Evolutionary conservation across 2,113 vertebrate species (phyloP), one percentile per base, ranked within the genome.

Genomic region (Origma solitaria): DNA sequence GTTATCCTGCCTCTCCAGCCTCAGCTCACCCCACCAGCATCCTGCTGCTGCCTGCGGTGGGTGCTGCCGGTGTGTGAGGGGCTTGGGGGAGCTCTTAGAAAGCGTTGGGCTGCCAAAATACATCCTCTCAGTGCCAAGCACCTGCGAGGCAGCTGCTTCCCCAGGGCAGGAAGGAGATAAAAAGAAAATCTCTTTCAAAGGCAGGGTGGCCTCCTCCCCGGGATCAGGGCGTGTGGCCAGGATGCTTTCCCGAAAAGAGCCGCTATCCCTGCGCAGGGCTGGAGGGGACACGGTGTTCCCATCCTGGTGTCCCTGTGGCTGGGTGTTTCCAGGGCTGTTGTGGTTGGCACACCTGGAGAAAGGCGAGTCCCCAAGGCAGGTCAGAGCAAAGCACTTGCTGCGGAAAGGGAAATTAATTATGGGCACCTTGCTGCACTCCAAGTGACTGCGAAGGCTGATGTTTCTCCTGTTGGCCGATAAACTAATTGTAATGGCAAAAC

Each of bases 361-460:
- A 88, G 42, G 66, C 87, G 54, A 58, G 89, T 95, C 92, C 94
- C 93, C 76, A 49, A 80, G 96, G 92, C 60, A 82, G 94, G 92
- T 77, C 90, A 86, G 45, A 95, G 79, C 71, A 65, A 51, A 93
- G 65, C 1, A 0, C 65, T 82, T 82, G 91, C 70, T 93, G 75
- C 76, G 92, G 95, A 96, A 96, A 94, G 72, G 95, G 95, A 95
- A 93, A 97, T 97, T 94, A 97, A 95, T 97, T 95, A 95, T 13
- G 82, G 75, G 93, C 8, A n/a, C 71, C 95, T 93, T 94, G 94
- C 93, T 91, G 93, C 82, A 6, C 89, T 89, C 87, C 51, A 54
- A 69, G 93, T 58, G 56, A 90, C 82, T 82, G 87, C 87, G 62
- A 85, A 87, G 84, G 87, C 78, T 82, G 91, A 70, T 87, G 94